A percentile compares a stretch with the other conserved stretches of the same genome.
phyloP scores from a whole-genome alignment of 2,888 invertebrate genomes.

The Leucoma salicis region DNA sequence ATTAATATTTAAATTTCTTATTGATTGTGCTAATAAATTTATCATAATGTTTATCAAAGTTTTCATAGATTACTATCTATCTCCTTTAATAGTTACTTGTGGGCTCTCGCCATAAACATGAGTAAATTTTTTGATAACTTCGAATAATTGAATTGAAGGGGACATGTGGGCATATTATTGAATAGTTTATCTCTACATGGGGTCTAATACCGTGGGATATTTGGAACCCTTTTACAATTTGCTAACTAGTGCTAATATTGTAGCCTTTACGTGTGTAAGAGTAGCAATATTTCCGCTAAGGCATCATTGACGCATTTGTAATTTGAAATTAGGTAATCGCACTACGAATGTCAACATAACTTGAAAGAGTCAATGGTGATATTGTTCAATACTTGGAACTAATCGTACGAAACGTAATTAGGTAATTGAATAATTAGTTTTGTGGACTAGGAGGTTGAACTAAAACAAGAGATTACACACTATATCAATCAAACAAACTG shows the following conservation, averaged over 20 bases:
- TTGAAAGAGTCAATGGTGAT: neutral
- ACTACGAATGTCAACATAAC: conserved; percentile 1
- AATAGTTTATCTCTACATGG: conserved; percentile 70
- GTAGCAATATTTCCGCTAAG: neutral
- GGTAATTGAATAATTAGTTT: conserved; percentile 37
- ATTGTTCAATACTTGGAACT: conserved; percentile 3
- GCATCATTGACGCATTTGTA: neutral
- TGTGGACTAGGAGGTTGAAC: conserved; percentile 51
- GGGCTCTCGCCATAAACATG: conserved; percentile 12
- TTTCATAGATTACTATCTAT: too few species aligned
- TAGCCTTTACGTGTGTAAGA: neutral
- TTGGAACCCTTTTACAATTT: conserved; percentile 59
- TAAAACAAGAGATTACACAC: conserved; percentile 69
- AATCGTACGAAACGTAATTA: conserved; percentile 4
- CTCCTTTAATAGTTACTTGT: too few species aligned
- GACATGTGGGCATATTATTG: conserved; percentile 75
- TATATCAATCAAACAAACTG: conserved; percentile 74
- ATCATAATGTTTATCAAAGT: too few species aligned
- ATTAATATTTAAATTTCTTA: too few species aligned
- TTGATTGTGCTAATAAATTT: too few species aligned
- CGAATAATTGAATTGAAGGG: conserved; percentile 59
- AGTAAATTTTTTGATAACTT: conserved; percentile 34
- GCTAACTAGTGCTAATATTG: conserved; percentile 20
- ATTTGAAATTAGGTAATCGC: conserved; percentile 3
- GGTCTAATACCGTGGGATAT: conserved; percentile 76